Evolutionary conservation across 1,140 invertebrate species (phyloP), one percentile per base, ranked within the genome.

Genomic region (Pseudomyrmex flavicornis): DNA sequence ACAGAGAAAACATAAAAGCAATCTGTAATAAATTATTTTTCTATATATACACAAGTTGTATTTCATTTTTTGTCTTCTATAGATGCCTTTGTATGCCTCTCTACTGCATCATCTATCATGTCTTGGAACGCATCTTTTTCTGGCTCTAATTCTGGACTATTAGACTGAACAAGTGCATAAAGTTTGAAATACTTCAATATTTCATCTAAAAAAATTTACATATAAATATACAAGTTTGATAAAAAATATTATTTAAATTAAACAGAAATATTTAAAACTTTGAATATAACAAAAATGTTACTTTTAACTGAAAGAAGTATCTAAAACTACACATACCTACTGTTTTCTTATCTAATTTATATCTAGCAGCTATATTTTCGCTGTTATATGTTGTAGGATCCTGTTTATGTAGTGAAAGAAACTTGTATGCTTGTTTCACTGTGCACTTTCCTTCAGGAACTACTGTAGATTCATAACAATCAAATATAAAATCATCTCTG

Each of bases 351-450:
- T 96, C 95, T 50, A 98, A 82, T 90, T 96, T 96, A 91, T 97
- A 97, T 77, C 97, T 94, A 62, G 93, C 89, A 0, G 97, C 96
- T 91, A 98, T 96, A 91, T 93, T 94, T 26, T 94, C 91, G 26
- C 94, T 89, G 13, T 94, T 96, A 87, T 96, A 95, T 61, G 93
- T 93, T 58, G 93, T 90, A 0, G 96, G 95, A 88, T 97, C 95
- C 0, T 90, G 80, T 85, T 95, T 95, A 92, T 97, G 94, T 46
- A 96, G 93, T 0, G 93, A 92, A 44, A 98, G 95, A 84, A 97
- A 96, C 72, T 95, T 92, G 20, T 95, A 3, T 4, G 88, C 90
- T 66, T 94, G 91, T 26, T 89, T 89, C 5, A 95, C 62, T 52
- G 91, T 90, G 26, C 93, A 87, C 91, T 92, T 94, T 20, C 95